Base-by-base conservation (phyloP, 2,113 vertebrate species). In the Gadus macrocephalus region DNA sequence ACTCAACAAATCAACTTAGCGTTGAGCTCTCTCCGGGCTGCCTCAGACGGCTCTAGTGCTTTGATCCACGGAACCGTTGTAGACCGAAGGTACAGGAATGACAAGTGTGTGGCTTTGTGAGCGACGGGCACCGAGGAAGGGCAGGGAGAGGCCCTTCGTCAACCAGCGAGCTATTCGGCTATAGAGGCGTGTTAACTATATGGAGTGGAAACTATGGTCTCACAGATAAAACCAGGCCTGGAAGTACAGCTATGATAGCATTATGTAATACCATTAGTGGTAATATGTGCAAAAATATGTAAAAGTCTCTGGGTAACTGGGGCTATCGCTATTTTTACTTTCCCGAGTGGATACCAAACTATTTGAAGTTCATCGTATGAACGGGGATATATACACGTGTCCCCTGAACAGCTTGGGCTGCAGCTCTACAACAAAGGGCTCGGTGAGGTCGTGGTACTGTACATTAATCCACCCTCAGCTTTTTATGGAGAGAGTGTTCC, bases 381-480 rank as follows among this genome's bases (percentile, higher is more conserved):
- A 64, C 70, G 71, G 78, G 69, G 63, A 81, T 53, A 61, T 28
- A 64, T 31, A 28, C 55, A n/a, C n/a, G 3, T 8, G 8, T 53
- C 71, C 27, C 72, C 72, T 62, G 8, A 49, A 49, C 42, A 49
- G 42, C 42, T 2, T 49, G 7, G 42, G 42, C 42, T 49, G 11
- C 42, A 2, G 42, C 42, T 49, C 42, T 49, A 49, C 42, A 49
- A 49, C 42, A 49, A 49, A 49, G 42, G 11, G 42, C 12, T 49
- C 11, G 42, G 42, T 14, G 42, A 7, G 12, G 42, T 49, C 42
- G 2, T 49, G 7, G 11, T 77, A 70, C 74, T 31, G 66, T 64
- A 68, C 71, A 82, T 98, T 93, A 98, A 89, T 98, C 95, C 85
- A 92, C 88, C 69, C 94, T 91, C 76, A 90, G 92, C 84, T 98